A percentile compares a stretch with the other conserved stretches of the same genome.
Evolutionary conservation across 2,797 vertebrate genomes (phyloP).

Genomic region (Enteromius paludinosus): DNA sequence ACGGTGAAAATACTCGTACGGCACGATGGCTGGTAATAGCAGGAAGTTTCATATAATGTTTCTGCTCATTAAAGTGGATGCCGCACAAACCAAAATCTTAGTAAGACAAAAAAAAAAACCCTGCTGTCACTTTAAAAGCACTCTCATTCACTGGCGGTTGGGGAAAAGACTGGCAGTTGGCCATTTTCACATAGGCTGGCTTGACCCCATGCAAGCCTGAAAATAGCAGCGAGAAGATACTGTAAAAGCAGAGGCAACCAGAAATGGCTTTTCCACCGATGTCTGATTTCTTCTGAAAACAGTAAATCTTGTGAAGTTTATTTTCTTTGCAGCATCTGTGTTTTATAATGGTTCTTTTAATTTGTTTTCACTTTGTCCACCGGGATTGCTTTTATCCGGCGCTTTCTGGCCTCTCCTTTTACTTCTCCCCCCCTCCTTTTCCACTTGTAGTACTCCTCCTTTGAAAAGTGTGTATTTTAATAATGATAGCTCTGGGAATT

Average conservation of each 20-base stretch:
- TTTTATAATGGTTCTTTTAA: constrained; percentile 96
- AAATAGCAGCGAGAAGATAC: constrained; percentile 75
- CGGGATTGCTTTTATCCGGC: constrained; percentile 89
- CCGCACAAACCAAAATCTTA: constrained; percentile 24
- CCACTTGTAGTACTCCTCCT: constrained; percentile 60
- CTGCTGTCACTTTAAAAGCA: constrained; percentile 62
- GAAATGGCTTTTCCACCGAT: constrained; percentile 88
- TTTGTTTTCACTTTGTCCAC: constrained; percentile 94
- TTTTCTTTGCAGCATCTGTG: constrained; percentile 98
- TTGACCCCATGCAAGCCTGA: constrained; percentile 74
- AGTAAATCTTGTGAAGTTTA: constrained; percentile 94
- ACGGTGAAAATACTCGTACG: constrained; percentile 30
- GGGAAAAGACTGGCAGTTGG: constrained; percentile 72
- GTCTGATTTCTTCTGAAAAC: constrained; percentile 85
- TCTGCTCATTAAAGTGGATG: constrained; percentile 47
- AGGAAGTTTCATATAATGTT: constrained; percentile 58
- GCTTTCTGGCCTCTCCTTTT: constrained; percentile 74
- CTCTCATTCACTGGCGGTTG: constrained; percentile 64
- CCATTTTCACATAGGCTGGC: constrained; percentile 79
- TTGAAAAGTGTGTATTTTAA: constrained; percentile 89
- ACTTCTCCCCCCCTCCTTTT: constrained; percentile 42
- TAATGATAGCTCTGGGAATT: constrained; percentile 86
- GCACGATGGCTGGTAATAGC: constrained; percentile 39
- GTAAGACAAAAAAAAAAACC: constrained; percentile 14
- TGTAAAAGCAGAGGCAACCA: constrained; percentile 60